Evolutionary conservation across 92 coral and sea anemone species (phyloP).

Genomic region (Epizoanthus illoricatus): DNA sequence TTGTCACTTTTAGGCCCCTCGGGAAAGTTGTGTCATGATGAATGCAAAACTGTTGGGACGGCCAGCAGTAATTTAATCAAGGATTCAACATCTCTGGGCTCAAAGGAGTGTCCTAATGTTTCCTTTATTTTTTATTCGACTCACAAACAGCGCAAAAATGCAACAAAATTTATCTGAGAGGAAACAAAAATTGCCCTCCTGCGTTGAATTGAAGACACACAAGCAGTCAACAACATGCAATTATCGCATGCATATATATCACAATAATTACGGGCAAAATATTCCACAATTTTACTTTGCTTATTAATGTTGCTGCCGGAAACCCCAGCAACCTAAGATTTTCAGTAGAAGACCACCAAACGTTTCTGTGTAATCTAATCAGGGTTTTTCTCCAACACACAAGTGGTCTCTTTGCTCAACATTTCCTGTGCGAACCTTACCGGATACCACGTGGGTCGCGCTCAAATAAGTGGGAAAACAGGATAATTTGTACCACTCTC

Average conservation of each 20-base stretch:
- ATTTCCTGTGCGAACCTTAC: conserved; percentile 10
- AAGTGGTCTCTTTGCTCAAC: not conserved
- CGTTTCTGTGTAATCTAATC: not conserved
- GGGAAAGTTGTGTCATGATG: conserved; percentile 6
- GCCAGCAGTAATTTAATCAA: conserved; percentile 11
- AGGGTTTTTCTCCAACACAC: not conserved
- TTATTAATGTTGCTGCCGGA: conserved; percentile 1
- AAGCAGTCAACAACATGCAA: not conserved
- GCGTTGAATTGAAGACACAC: not conserved
- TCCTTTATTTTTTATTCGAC: not conserved
- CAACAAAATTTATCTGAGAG: not conserved
- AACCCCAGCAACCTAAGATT: not conserved
- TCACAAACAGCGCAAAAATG: not conserved
- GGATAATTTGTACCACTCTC: conserved; percentile 7
- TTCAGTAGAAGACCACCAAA: not conserved
- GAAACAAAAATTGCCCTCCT: not conserved
- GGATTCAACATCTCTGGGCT: not conserved
- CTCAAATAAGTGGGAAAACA: not conserved
- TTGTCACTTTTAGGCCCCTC: conserved; percentile 5
- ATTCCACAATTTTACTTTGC: conserved; percentile 3
- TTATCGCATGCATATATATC: not conserved
- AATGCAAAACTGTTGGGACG: conserved; percentile 2
- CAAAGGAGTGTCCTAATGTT: not conserved
- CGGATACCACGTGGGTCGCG: conserved; percentile 16
- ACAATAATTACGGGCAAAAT: not conserved